These are phyloP conservation scores for Apantesis nais DNA, from an alignment of 2,888 invertebrate species.

Conservation along the genomic window DNA sequence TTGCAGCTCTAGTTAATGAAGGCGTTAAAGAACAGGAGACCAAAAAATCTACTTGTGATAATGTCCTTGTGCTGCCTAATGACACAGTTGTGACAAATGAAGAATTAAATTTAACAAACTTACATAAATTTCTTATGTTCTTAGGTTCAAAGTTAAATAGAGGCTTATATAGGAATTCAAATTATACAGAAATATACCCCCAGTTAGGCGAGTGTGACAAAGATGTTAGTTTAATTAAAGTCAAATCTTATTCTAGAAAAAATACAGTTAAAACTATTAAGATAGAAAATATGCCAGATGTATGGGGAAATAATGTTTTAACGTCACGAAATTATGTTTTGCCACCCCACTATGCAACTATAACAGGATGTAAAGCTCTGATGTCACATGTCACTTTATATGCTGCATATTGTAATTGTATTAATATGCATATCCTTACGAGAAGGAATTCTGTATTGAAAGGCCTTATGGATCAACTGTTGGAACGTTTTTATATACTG, in stretches of 20 bases:
- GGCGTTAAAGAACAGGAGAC: constrained; percentile 42
- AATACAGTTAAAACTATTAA: constrained; percentile 33
- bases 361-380: constrained; percentile 68
- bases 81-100: constrained; percentile 22
- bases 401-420: constrained; percentile 25
- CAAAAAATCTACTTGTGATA: constrained; percentile 23
- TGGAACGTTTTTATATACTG: constrained; percentile 64
- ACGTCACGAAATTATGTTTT: constrained; percentile 55
- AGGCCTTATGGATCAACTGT: constrained; percentile 52
- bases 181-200: constrained; percentile 49
- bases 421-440: constrained; percentile 49
- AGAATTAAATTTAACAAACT: constrained; percentile 55
- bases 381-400: constrained; percentile 52
- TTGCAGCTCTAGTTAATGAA: constrained; percentile 61
- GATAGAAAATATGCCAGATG: constrained; percentile 50
- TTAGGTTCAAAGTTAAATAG: constrained; percentile 62
- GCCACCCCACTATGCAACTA: constrained; percentile 69
- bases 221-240: constrained; percentile 46
- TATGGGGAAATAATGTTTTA: constrained; percentile 63
- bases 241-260: constrained; percentile 70
- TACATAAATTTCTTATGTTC: constrained; percentile 62
- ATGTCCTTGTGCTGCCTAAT: constrained; percentile 19
- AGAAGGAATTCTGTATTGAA: constrained; percentile 56
- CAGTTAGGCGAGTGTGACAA: constrained; percentile 45
- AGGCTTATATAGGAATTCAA: constrained; percentile 51